Evolutionary conservation across 1,140 invertebrate genomes (phyloP), one percentile per base, ranked within the genome.

Genomic region (Thalassaphorura encarpata): DNA sequence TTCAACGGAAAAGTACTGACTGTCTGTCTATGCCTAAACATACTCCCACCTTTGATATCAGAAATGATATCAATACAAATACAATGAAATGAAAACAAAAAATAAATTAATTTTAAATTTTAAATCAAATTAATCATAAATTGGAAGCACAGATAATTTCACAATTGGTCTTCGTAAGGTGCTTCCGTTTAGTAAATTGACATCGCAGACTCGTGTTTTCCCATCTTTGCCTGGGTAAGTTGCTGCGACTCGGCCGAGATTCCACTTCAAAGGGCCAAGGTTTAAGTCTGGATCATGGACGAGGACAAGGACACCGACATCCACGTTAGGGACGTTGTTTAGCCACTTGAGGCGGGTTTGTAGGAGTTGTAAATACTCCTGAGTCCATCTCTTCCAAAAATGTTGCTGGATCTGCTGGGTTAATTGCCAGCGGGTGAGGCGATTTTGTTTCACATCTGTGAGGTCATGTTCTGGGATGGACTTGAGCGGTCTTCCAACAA

Each of bases 161-260:
- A 18, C 23, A 18, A 50, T 50, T 26, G 47, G 54, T 4, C 54
- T 46, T 27, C 28, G 13, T 5, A 41, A 21, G 2, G 18, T 26
- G 18, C 3, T 21, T 18, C 42, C 21, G 16, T 28, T 56, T 26
- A 33, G 46, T 4, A 49, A 41, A 5, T 26, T 24, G 18, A 50
- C 33, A 8, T 33, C 48, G 19, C 18, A 29, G 5, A 67, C 67
- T 39, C 69, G 51, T 1, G 66, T 60, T 13, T 61, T 23, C 3
- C 60, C 60, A 51, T 70, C 67, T n/a, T 21, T 15, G 11, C 67
- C 68, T 33, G 66, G 63, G 51, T 66, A 60, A 21, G 66, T 24
- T 6, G 64, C 41, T 24, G 64, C 56, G 16, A 72, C 61, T 53
- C 66, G 54, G 41, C 69, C 70, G 8, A 69, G 31, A 28, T 57